Percentiles rank a stretch among this genome's conserved stretches.
These are phyloP conservation scores for Syrphus vitripennis DNA, from an alignment of 2,888 invertebrate species.

Conservation along the genomic window DNA sequence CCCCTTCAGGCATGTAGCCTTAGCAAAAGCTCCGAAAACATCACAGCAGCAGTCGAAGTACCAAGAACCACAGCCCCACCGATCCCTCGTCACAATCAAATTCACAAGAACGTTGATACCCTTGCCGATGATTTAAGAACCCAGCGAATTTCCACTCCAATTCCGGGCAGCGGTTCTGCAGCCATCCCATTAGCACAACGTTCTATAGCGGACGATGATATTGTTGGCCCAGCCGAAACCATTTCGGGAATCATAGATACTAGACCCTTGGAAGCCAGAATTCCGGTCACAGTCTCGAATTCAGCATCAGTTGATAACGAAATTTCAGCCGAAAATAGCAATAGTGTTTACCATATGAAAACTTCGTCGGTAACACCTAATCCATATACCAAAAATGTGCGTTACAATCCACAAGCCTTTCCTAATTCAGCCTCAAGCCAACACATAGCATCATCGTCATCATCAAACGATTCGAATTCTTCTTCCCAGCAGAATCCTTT, in stretches of 20 bases:
- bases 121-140: conserved; percentile 78
- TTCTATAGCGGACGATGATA: conserved; percentile 78
- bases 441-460: conserved; percentile 65
- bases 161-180: conserved; percentile 46
- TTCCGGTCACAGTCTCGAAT: conserved; percentile 72
- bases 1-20: conserved; percentile 64
- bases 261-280: conserved; percentile 80
- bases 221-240: conserved; percentile 88
- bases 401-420: conserved; percentile 68
- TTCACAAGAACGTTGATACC: conserved; percentile 75
- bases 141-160: conserved; percentile 75
- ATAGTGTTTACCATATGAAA: conserved; percentile 54
- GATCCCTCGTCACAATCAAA: conserved; percentile 79
- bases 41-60: conserved; percentile 74
- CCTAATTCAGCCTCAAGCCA: conserved; percentile 58
- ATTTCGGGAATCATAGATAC: conserved; percentile 88
- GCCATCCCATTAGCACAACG: conserved; percentile 72
- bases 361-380: conserved; percentile 46
- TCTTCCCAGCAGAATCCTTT: conserved; percentile 75
- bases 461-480: conserved; percentile 61
- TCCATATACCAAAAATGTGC: conserved; percentile 61
- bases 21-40: conserved; percentile 78
- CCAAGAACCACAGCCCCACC: conserved; percentile 80
- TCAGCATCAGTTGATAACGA: conserved; percentile 41
- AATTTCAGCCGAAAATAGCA: conserved; percentile 54